Evolutionary conservation across 2,113 vertebrate genomes (phyloP).

Genomic region (Syrmaticus mikado): DNA sequence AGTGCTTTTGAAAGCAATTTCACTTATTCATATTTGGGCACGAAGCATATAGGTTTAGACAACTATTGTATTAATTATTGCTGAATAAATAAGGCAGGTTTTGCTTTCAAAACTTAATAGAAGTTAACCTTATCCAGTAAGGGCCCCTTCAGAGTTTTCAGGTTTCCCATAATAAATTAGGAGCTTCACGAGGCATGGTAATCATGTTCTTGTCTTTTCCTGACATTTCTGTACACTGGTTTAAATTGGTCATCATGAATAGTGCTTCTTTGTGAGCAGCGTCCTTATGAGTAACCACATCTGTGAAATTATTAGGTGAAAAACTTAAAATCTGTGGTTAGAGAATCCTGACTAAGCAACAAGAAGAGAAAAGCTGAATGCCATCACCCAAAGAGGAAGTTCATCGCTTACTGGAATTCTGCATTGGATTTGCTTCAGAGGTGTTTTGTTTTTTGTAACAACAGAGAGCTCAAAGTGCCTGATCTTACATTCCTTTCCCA

Average conservation of each 20-base stretch:
- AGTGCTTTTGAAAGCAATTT: not conserved
- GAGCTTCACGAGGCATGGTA: not conserved
- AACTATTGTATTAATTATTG: not conserved
- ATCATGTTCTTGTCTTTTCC: not conserved
- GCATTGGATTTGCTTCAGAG: not conserved
- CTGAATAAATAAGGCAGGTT: not conserved
- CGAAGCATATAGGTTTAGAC: not conserved
- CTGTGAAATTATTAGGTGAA: not conserved
- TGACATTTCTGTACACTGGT: not conserved
- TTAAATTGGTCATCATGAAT: not conserved
- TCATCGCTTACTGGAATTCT: constrained; percentile 17
- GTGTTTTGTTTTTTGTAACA: not conserved
- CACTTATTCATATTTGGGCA: not conserved
- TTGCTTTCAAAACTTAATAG: not conserved
- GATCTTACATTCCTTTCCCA: not conserved
- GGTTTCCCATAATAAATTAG: not conserved
- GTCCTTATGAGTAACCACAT: not conserved
- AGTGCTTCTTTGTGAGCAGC: not conserved
- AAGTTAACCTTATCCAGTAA: not conserved
- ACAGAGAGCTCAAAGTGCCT: not conserved
- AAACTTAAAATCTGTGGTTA: not conserved
- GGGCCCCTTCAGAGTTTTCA: not conserved
- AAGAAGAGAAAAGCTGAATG: not conserved
- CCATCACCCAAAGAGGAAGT: not conserved
- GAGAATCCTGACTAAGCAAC: not conserved